Evolutionary conservation across 2,888 invertebrate genomes (phyloP).

Genomic region (Zhuqinia jingwanae): DNA sequence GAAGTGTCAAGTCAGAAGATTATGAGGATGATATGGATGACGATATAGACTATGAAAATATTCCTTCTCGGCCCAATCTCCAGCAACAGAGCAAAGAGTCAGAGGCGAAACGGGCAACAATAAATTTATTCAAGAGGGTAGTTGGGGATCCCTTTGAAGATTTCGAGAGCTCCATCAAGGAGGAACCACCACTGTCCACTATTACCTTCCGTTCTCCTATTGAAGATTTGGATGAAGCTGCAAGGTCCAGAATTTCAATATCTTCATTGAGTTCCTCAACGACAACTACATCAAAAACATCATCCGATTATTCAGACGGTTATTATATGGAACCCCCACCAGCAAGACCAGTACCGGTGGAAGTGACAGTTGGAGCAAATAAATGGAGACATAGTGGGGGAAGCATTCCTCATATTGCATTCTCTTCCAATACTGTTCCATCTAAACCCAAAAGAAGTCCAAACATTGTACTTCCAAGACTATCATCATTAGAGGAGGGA

Average conservation of each 20-base stretch:
- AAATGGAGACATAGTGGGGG: slow-evolving; percentile 50
- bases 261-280: slow-evolving; percentile 62
- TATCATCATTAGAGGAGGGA: slow-evolving; percentile 61
- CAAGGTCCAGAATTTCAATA: slow-evolving; percentile 68
- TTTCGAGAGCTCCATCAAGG: slow-evolving; percentile 75
- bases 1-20: slow-evolving; percentile 61
- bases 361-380: slow-evolving; percentile 6
- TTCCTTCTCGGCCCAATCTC: slow-evolving; percentile 53
- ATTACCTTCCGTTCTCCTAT: slow-evolving; percentile 72
- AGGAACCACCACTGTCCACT: slow-evolving; percentile 57
- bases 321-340: slow-evolving; percentile 74
- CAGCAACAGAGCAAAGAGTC: slow-evolving; percentile 23
- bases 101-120: slow-evolving; percentile 71
- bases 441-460: slow-evolving; percentile 66
- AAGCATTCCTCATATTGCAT: slow-evolving; percentile 25
- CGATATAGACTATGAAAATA: slow-evolving; percentile 57
- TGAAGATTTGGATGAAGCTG: slow-evolving; percentile 70
- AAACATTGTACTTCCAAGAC: slow-evolving; percentile 59
- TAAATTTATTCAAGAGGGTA: slow-evolving; percentile 75
- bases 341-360: slow-evolving; percentile 54
- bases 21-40: slow-evolving; percentile 64
- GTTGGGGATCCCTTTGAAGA: slow-evolving; percentile 77
- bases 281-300: slow-evolving; percentile 66
- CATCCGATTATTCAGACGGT: slow-evolving; percentile 68
- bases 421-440: slow-evolving; percentile 68